Evolutionary conservation across 2,797 vertebrate genomes (phyloP), one percentile per base, ranked within the genome.

Genomic region (Manis pentadactyla): DNA sequence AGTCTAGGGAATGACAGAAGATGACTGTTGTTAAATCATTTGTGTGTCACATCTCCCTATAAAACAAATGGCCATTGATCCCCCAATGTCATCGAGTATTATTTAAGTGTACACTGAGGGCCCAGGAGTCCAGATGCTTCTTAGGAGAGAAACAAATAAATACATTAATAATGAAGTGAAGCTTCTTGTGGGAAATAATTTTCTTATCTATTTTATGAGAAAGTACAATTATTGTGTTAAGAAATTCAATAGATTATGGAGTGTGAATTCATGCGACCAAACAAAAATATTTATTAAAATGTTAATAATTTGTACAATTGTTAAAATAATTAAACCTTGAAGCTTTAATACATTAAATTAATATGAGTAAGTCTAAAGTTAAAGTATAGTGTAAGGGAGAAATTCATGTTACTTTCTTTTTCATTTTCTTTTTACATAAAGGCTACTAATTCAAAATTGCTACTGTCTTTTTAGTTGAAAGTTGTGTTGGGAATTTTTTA

Each of bases 211-310:
- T 84, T 92, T 87, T 83, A 81, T 90, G 71, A 90, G 14, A 85
- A 77, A 93, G 11, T 77, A 55, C 2, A 84, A 15, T 90, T 73
- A 93, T 82, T 31, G 2, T 68, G 31, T 71, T 73, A 89, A 86
- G 21, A 79, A 79, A 77, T 90, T 78, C 57, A 87, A 66, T 51
- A 73, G 15, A n/a, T 83, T 91, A 21, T 53, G 5, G 21, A 55
- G 13, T 39, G 18, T 79, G n/a, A 87, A 68, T 21, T 61, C 12
- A 63, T 90, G 7, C 37, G 53, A 88, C 21, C 64, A 87, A 85
- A 81, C 31, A 85, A 59, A 87, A 91, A 79, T 83, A 64, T 29
- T 77, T 93, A 84, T 87, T 86, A 29, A 96, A 85, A 96, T 93
- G 13, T 11, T 27, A 85, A 10, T 53, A 77, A 74, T 59, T 37